phyloP scores from a whole-genome alignment of 2,888 invertebrate species.

The Eustalomyia histrio region DNA sequence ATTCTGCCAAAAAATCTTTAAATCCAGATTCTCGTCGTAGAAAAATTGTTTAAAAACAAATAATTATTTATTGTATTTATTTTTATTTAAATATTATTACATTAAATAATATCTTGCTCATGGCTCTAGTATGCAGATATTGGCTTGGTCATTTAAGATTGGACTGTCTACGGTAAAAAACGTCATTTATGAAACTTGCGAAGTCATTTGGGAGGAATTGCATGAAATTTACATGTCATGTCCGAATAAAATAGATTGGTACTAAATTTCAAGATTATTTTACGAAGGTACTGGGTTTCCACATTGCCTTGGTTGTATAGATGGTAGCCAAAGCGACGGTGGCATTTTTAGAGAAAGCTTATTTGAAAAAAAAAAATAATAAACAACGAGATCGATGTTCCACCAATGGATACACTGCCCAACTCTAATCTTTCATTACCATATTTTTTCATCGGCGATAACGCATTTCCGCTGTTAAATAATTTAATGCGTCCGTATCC shows the following conservation, averaged over 20 bases:
- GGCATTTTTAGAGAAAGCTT: conserved; percentile 43
- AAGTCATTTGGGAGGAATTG: conserved; percentile 30
- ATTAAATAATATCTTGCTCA: conserved; percentile 13
- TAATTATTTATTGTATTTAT: no score
- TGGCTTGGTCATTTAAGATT: conserved; percentile 25
- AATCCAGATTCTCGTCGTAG: no score
- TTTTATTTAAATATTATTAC: no score
- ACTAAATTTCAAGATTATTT: conserved; percentile 7
- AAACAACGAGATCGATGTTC: conserved; percentile 27
- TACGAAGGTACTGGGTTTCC: conserved; percentile 45
- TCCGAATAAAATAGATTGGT: conserved; percentile 7
- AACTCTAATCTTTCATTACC: conserved; percentile 25
- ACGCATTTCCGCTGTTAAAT: conserved; percentile 38
- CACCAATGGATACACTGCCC: conserved; percentile 31
- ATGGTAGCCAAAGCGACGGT: conserved; percentile 20
- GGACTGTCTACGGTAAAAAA: conserved; percentile 28
- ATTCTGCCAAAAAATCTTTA: no score
- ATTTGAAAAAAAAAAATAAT: conserved; percentile 39
- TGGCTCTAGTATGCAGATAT: neutral
- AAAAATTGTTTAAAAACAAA: no score
- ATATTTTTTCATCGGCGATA: conserved; percentile 51
- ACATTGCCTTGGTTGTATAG: conserved; percentile 35
- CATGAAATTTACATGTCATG: neutral
- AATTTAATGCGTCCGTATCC: conserved; percentile 48
- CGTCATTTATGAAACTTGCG: conserved; percentile 29